Conservation (phyloP, 2,888 invertebrate species). For the Abscondita cerata region DNA sequence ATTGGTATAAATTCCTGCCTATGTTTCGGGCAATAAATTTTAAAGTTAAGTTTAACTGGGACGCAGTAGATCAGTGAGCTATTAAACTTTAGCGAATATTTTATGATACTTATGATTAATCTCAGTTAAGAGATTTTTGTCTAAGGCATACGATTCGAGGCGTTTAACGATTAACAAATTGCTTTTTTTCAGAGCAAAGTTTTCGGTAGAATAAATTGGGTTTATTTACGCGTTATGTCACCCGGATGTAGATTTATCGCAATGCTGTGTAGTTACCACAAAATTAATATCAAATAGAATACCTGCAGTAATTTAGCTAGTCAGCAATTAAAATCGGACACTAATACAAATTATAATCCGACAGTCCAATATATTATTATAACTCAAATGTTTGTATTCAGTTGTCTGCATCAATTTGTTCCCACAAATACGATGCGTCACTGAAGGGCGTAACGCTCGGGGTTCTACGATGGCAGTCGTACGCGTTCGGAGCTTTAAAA, state of each 20-base stretch:
- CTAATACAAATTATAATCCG: constrained; percentile 27
- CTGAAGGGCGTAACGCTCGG: not conserved
- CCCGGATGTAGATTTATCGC: constrained; percentile 15
- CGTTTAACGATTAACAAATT: not conserved
- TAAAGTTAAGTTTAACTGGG: constrained; percentile 6
- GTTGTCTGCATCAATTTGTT: constrained; percentile 22
- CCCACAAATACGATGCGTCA: constrained; percentile 17
- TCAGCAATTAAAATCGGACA: constrained; percentile 21
- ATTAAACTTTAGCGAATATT: constrained; percentile 4
- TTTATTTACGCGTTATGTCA: not conserved
- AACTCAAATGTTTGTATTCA: constrained; percentile 23
- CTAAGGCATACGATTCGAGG: not conserved
- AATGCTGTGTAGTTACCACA: constrained; percentile 7
- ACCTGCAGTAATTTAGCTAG: constrained; percentile 28
- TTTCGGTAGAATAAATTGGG: not conserved
- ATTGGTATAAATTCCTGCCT: not conserved
- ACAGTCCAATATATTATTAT: constrained; percentile 19
- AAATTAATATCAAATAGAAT: constrained; percentile 26
- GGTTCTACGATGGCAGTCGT: too few relatives aligned
- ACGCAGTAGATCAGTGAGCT: constrained; percentile 1
- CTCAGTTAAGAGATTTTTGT: not conserved
- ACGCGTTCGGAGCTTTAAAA: too few relatives aligned
- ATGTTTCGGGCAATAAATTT: constrained; percentile 8
- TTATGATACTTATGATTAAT: constrained; percentile 4
- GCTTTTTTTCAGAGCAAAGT: not conserved